These are phyloP conservation scores for Doryteuthis pealeii DNA, from an alignment of 1,140 invertebrate species.

Conservation along the genomic window DNA sequence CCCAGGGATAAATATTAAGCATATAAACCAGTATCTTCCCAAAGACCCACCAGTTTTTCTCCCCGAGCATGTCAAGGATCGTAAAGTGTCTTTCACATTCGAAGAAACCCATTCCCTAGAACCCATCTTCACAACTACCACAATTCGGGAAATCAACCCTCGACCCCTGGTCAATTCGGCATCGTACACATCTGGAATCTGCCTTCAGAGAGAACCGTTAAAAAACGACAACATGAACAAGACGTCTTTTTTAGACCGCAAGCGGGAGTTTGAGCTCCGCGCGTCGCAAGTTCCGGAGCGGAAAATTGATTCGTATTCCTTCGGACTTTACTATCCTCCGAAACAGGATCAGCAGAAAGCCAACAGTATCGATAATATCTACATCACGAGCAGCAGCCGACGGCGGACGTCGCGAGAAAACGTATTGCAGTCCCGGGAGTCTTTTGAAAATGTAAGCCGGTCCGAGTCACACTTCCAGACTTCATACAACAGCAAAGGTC, in stretches of 20 bases:
- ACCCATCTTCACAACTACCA: background rate
- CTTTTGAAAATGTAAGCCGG: conserved; percentile 36
- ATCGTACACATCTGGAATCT: conserved; percentile 39
- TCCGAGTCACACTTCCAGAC: conserved; percentile 21
- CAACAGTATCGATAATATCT: conserved; percentile 25
- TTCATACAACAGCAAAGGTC: conserved; percentile 12
- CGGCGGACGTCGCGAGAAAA: conserved; percentile 28
- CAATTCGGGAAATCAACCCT: background rate
- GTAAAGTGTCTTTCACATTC: conserved; percentile 10
- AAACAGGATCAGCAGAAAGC: conserved; percentile 25
- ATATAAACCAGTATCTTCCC: background rate
- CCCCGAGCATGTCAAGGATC: background rate
- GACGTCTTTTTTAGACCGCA: conserved; percentile 28
- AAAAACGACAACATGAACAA: conserved; percentile 25
- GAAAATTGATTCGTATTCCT: conserved; percentile 32
- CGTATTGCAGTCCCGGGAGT: conserved; percentile 37
- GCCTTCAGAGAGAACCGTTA: conserved; percentile 30
- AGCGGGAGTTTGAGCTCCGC: conserved; percentile 32
- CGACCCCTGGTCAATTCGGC: conserved; percentile 6
- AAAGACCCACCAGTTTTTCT: background rate
- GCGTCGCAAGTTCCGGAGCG: conserved; percentile 23
- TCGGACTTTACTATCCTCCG: conserved; percentile 39
- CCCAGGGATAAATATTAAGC: background rate
- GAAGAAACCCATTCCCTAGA: background rate
- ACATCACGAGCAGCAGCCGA: background rate